phyloP scores from a whole-genome alignment of 1,140 invertebrate genomes.

The Dinoponera quadriceps region DNA sequence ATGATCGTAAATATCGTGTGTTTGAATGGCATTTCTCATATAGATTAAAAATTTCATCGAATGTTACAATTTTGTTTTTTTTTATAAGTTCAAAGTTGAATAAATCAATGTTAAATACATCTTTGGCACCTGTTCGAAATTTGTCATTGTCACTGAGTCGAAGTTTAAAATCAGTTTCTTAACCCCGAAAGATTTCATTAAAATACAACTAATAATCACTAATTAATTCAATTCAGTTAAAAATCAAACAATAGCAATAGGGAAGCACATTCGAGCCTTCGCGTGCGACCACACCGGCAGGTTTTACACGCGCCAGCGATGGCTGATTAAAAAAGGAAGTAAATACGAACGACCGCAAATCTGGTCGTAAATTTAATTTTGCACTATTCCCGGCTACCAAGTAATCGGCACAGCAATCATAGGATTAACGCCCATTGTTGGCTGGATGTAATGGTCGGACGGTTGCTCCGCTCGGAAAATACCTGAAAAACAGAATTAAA shows the following conservation, averaged over 20 bases:
- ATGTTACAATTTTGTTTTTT: constrained; percentile 6
- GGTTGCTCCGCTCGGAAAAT: constrained; percentile 28
- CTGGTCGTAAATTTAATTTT: constrained; percentile 43
- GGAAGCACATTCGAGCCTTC: neutral
- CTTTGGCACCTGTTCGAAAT: neutral
- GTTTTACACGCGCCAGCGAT: constrained; percentile 17
- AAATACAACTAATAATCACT: neutral
- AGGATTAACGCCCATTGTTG: constrained; percentile 45
- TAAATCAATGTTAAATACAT: constrained; percentile 25
- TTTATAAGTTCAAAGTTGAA: neutral
- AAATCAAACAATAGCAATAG: neutral
- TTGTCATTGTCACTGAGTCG: neutral
- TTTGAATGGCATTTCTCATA: neutral
- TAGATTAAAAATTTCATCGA: constrained; percentile 21
- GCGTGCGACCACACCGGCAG: constrained; percentile 40
- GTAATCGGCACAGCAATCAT: constrained; percentile 1
- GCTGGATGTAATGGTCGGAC: constrained; percentile 22
- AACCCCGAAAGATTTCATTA: neutral
- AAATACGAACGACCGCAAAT: neutral
- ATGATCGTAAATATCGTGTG: neutral
- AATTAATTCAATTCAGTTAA: constrained; percentile 26
- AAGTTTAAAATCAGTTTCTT: constrained; percentile 6
- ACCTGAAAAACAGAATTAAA: constrained; percentile 38
- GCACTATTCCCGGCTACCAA: constrained; percentile 1
- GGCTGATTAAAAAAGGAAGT: constrained; percentile 18